These are phyloP conservation scores for Mungos mungo DNA, from an alignment of 2,113 vertebrate genomes.

Conservation along the genomic window DNA sequence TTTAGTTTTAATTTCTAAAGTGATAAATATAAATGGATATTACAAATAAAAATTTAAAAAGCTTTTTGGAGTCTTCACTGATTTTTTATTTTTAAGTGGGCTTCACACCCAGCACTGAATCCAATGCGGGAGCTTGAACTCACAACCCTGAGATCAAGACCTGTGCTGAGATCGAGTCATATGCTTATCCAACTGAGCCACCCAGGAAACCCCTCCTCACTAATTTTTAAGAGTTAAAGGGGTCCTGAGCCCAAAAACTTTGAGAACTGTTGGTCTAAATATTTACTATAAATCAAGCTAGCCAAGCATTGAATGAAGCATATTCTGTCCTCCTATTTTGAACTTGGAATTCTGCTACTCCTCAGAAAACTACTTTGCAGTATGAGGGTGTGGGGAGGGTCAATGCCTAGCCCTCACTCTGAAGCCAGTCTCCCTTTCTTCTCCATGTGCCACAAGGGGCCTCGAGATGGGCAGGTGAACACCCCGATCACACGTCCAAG, in stretches of 20 bases:
- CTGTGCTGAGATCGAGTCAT: too few species aligned
- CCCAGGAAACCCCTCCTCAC: background rate
- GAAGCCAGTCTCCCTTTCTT: background rate
- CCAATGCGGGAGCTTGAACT: too few species aligned
- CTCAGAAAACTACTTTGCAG: background rate
- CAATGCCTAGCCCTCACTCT: accelerated
- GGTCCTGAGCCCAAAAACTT: background rate
- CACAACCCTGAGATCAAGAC: too few species aligned
- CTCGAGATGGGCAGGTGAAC: background rate
- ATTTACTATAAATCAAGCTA: background rate
- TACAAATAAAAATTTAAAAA: background rate
- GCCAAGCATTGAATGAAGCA: background rate
- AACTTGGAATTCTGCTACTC: background rate
- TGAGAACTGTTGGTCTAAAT: background rate
- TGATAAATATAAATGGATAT: background rate
- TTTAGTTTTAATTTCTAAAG: background rate
- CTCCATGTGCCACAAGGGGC: too few species aligned
- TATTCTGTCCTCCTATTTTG: background rate
- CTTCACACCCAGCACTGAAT: too few species aligned
- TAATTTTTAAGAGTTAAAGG: background rate
- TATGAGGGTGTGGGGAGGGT: accelerated
- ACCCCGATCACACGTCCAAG: accelerated
- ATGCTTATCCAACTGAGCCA: too few species aligned
- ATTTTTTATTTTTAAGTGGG: background rate
- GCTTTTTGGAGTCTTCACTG: background rate